phyloP scores from a whole-genome alignment of 2,113 vertebrate genomes.

The Cyphomyrus plagiostoma region DNA sequence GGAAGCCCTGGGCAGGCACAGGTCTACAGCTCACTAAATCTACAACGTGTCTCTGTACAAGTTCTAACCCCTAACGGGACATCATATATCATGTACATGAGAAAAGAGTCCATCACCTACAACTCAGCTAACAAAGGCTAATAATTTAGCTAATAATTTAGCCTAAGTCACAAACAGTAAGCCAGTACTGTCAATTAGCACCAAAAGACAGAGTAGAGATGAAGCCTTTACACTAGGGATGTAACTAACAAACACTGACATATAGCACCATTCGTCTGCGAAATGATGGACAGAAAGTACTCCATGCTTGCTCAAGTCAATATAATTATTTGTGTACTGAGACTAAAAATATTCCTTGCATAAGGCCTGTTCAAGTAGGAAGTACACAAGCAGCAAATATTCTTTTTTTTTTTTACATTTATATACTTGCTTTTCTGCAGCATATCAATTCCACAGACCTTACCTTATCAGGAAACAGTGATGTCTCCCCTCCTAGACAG shows the following conservation, averaged over 20 bases:
- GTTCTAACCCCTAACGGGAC: background rate
- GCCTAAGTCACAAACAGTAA: background rate
- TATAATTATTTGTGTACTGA: constrained; percentile 1
- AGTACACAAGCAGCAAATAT: background rate
- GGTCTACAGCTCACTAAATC: background rate
- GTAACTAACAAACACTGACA: background rate
- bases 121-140: background rate
- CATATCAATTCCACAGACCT: background rate
- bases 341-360: background rate
- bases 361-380: background rate
- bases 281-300: background rate
- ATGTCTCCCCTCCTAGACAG: background rate
- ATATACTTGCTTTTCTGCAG: background rate
- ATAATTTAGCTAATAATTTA: too few relatives aligned
- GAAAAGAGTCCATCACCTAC: background rate
- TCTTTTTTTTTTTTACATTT: background rate
- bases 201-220: background rate
- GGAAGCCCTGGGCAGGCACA: background rate
- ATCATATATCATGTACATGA: background rate
- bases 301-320: background rate
- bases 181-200: background rate
- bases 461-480: background rate
- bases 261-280: background rate
- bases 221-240: background rate
- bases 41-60: background rate